Conservation (phyloP, 2,888 invertebrate genomes). For the Chalcosyrphus nemorum region DNA sequence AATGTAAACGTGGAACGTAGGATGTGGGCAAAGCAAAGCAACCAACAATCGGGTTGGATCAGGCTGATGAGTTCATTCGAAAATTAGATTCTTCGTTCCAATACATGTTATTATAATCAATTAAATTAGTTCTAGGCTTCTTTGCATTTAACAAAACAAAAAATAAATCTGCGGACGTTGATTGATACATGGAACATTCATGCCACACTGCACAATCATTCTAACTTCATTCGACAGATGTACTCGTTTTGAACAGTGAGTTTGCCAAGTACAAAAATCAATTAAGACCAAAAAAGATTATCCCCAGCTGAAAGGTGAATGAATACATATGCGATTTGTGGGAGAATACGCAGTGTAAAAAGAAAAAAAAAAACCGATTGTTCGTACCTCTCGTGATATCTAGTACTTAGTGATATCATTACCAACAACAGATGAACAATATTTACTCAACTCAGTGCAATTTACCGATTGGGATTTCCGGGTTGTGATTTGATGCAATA, state of each 20-base stretch:
- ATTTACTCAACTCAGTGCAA: background rate
- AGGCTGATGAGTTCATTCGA: background rate
- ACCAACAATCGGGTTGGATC: background rate
- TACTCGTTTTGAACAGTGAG: too few species aligned
- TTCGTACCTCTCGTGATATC: background rate
- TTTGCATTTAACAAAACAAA: too few species aligned
- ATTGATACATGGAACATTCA: too few species aligned
- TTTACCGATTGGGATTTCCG: background rate
- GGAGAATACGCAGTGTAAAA: too few species aligned
- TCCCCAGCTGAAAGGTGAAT: too few species aligned
- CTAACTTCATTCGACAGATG: too few species aligned
- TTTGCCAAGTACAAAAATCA: too few species aligned
- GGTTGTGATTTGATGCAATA: background rate
- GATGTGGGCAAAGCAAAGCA: background rate
- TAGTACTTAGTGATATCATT: background rate
- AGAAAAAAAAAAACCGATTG: too few species aligned
- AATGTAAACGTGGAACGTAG: slow-evolving; percentile 5
- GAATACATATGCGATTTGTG: too few species aligned
- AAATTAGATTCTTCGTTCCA: background rate
- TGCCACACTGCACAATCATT: too few species aligned
- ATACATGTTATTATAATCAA: background rate
- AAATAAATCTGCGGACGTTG: too few species aligned
- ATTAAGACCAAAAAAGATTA: too few species aligned
- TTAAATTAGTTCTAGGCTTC: background rate
- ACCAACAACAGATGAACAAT: background rate